A percentile compares a stretch with the other conserved stretches of the same genome.
These are phyloP conservation scores for Gymnocheta viridis DNA, from an alignment of 2,888 invertebrate genomes.

Conservation along the genomic window DNA sequence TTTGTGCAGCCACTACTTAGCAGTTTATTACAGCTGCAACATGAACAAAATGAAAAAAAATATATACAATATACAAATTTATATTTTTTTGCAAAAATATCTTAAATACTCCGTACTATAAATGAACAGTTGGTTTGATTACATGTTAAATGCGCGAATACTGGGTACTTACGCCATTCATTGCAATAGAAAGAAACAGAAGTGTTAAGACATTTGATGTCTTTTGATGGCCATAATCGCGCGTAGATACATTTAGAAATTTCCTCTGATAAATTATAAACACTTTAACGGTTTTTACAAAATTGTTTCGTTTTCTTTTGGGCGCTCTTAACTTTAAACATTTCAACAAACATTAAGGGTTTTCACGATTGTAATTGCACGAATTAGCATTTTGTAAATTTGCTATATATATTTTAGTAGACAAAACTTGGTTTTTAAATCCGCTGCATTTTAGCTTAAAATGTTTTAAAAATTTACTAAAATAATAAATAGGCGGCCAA, in stretches of 20 bases:
- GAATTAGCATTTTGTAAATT: too few relatives aligned
- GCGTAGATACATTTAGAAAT: constrained; percentile 32
- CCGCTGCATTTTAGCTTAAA: too few relatives aligned
- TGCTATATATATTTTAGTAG: too few relatives aligned
- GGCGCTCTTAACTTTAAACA: not conserved
- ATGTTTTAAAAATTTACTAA: too few relatives aligned
- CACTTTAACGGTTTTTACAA: constrained; percentile 56
- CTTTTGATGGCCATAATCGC: constrained; percentile 51
- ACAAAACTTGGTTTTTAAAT: too few relatives aligned
- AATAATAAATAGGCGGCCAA: too few relatives aligned
- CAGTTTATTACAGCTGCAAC: constrained; percentile 55
- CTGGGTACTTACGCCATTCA: constrained; percentile 2
- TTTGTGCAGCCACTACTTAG: not conserved
- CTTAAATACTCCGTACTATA: constrained; percentile 17
- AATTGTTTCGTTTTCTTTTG: not conserved
- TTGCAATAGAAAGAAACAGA: constrained; percentile 21
- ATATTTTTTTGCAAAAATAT: constrained; percentile 41
- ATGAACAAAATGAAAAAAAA: not conserved
- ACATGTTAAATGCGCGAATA: constrained; percentile 25
- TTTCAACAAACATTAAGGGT: constrained; percentile 42
- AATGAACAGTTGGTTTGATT: constrained; percentile 55
- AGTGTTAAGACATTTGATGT: constrained; percentile 59
- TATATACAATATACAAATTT: too few relatives aligned
- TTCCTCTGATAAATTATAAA: constrained; percentile 53
- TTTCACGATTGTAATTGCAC: too few relatives aligned